Evolutionary conservation across 2,888 invertebrate species (phyloP), one percentile per base, ranked within the genome.

Genomic region (Melipona beecheii): DNA sequence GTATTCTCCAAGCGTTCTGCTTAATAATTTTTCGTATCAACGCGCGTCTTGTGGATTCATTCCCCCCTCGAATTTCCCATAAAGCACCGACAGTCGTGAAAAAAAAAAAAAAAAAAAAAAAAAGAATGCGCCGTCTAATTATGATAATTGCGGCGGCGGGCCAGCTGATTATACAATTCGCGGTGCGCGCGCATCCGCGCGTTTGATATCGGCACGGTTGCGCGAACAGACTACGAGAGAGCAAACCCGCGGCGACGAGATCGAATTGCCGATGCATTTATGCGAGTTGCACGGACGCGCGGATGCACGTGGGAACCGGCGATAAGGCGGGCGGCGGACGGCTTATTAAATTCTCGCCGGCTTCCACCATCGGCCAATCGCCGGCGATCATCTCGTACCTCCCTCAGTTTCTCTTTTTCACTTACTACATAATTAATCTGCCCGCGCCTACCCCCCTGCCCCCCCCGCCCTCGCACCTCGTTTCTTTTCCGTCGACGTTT

Each of bases 231-330:
- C 21, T 24, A 21, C 36, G 36, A 36, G 36, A 36, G 36, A 36
- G 36, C 36, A 43, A 9, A 43, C 43, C 9, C 9, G 9, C 71
- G 27, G n/a, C 62, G 60, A 24, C 52, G 62, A 87, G 84, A 87
- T 87, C 80, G 80, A 78, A 86, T 87, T 75, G 82, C 62, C 86
- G 86, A 88, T 86, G 84, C 88, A 84, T 83, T 88, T 86, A 86
- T 82, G 87, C 87, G 78, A 74, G 64, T 78, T 73, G 84, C 49
- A 54, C 17, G 76, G 43, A 43, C 43, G 50, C 66, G 78, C 79
- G 85, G 80, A 72, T 83, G 83, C 85, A 85, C 87, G 88, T 88
- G 88, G 85, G 88, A 87, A 88, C 72, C 49, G 75, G 65, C 83
- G 88, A 88, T 85, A 85, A 78, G 81, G 49, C 72, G 69, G 76